Evolutionary conservation across 2,113 vertebrate genomes (phyloP).

Genomic region (Erythrolamprus reginae): DNA sequence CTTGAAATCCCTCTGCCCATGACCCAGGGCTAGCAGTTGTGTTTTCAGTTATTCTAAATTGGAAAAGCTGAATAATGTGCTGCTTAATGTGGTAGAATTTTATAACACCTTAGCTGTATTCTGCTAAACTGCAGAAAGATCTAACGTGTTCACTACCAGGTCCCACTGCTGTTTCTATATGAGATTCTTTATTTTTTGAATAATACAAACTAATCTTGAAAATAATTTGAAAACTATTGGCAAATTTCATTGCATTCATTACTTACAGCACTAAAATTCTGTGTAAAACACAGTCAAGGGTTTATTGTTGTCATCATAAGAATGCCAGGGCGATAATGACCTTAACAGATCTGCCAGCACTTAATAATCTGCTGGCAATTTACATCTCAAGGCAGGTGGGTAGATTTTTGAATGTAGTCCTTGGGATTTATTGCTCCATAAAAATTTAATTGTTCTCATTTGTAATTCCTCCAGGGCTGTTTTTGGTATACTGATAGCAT

Average conservation of each 20-base stretch:
- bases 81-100: neutral
- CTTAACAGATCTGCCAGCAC: neutral
- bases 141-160: neutral
- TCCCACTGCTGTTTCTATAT: neutral
- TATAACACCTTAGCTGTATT: neutral
- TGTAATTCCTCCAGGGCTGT: neutral
- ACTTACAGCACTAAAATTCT: neutral
- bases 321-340: neutral
- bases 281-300: neutral
- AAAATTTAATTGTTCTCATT: neutral
- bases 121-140: neutral
- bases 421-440: neutral
- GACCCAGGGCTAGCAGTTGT: neutral
- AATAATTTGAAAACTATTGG: neutral
- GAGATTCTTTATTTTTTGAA: neutral
- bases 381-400: neutral
- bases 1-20: neutral
- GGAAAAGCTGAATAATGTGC: neutral
- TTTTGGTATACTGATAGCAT: neutral
- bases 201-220: neutral
- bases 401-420: neutral
- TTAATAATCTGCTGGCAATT: conserved; percentile 1
- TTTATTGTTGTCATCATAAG: neutral
- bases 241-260: neutral
- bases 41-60: neutral